Conservation (phyloP, 2,888 invertebrate species). For the Cylloceria caligata region DNA sequence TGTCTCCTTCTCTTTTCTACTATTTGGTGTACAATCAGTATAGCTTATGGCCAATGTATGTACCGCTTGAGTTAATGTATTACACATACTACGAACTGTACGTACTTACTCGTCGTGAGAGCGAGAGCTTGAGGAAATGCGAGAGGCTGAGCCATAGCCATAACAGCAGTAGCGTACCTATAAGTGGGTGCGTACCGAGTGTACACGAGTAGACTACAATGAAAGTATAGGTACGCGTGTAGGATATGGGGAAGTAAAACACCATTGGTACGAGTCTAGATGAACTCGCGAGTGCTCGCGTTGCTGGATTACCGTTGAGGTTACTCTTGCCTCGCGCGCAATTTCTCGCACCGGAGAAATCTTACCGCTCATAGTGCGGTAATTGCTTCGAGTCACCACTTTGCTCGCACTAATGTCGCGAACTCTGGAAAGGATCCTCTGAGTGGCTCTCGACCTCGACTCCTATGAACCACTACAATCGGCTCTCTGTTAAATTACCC, state of each 20-base stretch:
- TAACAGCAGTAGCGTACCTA: not conserved
- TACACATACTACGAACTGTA: too few relatives aligned
- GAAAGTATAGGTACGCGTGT: not conserved
- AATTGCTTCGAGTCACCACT: not conserved
- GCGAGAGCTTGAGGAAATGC: not conserved
- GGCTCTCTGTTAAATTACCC: not conserved
- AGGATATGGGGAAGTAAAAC: not conserved
- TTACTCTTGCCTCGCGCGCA: conserved; percentile 28
- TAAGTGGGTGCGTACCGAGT: not conserved
- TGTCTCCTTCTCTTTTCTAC: too few relatives aligned
- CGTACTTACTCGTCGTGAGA: not conserved
- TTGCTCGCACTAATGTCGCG: not conserved
- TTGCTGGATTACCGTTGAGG: conserved; percentile 54
- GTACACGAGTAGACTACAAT: not conserved
- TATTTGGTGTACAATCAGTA: too few relatives aligned
- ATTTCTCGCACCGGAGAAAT: not conserved
- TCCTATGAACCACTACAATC: not conserved
- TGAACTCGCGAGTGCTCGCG: not conserved
- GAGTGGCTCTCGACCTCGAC: not conserved
- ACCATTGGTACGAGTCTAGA: not conserved
- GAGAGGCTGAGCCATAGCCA: not conserved
- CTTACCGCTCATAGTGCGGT: conserved; percentile 38
- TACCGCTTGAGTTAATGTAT: too few relatives aligned
- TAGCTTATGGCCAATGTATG: too few relatives aligned
- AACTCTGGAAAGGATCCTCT: not conserved